phyloP scores from a whole-genome alignment of 2,797 vertebrate species.

The Triplophysa yarkandensis region DNA sequence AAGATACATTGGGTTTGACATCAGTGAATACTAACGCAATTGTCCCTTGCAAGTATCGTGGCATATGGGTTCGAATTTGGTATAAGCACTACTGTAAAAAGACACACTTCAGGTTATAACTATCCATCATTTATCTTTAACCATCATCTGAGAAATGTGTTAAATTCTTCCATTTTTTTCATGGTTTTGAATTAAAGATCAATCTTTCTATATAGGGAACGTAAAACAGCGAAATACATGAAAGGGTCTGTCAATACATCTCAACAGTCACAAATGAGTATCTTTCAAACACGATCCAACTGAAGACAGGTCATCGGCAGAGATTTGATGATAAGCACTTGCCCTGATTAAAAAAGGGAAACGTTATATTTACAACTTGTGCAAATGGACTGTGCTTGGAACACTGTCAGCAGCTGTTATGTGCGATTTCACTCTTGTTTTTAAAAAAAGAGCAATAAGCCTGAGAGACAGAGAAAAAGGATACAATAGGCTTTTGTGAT shows the following conservation, averaged over 20 bases:
- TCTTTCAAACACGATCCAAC: constrained; percentile 20
- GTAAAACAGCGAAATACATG: neutral
- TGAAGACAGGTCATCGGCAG: constrained; percentile 6
- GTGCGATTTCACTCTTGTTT: constrained; percentile 23
- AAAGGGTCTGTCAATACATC: neutral
- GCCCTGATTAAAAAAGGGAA: constrained; percentile 6
- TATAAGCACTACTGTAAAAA: no score
- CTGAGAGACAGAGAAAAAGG: constrained; percentile 34
- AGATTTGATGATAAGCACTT: constrained; percentile 16
- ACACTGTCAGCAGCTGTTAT: constrained; percentile 27
- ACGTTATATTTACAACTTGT: constrained; percentile 34
- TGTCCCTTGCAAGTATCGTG: no score
- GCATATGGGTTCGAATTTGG: no score
- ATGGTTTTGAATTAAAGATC: no score
- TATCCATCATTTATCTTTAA: neutral
- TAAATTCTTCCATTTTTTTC: neutral
- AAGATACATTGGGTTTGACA: neutral
- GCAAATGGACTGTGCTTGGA: constrained; percentile 35
- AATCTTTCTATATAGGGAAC: neutral
- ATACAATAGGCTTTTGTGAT: constrained; percentile 26
- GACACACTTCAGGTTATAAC: no score
- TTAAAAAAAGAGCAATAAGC: constrained; percentile 5
- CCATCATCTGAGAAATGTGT: no score
- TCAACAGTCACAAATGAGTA: constrained; percentile 18
- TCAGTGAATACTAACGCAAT: no score